Evolutionary conservation across 2,797 vertebrate species (phyloP).

Genomic region (Argentina silus): DNA sequence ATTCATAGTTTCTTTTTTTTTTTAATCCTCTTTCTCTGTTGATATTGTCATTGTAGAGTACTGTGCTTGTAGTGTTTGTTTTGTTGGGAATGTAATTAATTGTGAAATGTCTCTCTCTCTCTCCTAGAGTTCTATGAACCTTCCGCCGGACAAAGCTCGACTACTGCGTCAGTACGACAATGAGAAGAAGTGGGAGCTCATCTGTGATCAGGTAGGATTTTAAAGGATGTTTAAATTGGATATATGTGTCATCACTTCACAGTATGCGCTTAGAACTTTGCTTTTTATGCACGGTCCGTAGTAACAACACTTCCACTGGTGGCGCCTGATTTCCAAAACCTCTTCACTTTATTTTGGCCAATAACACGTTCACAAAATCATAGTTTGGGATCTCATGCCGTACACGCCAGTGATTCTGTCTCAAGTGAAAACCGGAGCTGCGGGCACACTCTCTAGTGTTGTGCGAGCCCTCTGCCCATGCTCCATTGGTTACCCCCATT

Average conservation of each 20-base stretch:
- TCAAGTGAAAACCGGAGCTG: slow-evolving; percentile 8
- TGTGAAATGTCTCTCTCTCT: slow-evolving; percentile 30
- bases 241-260: neutral
- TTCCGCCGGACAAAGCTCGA: slow-evolving; percentile 96
- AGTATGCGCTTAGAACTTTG: no score
- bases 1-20: neutral
- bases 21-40: neutral
- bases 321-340: no score
- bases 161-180: slow-evolving; percentile 96
- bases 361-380: no score
- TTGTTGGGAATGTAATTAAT: slow-evolving; percentile 32
- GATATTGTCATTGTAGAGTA: no score
- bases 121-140: slow-evolving; percentile 95
- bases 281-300: no score
- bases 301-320: no score
- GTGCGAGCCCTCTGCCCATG: slow-evolving; percentile 26
- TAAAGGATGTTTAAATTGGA: neutral
- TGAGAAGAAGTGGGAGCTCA: slow-evolving; percentile 98
- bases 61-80: no score
- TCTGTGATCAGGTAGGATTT: slow-evolving; percentile 93
- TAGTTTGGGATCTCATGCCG: no score
- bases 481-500: slow-evolving; percentile 39
- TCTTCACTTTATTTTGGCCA: no score
- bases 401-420: neutral
- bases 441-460: slow-evolving; percentile 11